phyloP scores from a whole-genome alignment of 1,140 invertebrate species.

The Charaxes varanes region DNA sequence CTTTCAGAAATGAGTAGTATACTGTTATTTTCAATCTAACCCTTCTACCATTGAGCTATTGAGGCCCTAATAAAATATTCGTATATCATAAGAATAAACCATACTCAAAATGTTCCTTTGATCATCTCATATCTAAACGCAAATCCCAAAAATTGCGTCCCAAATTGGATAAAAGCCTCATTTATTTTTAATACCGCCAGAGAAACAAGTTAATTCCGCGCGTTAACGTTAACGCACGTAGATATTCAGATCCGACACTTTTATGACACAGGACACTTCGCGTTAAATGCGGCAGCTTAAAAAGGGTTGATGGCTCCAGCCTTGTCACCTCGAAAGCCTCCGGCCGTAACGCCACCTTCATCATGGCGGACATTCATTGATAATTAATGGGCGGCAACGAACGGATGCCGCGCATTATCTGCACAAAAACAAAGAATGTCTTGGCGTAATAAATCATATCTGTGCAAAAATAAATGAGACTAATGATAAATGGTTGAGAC shows the following conservation, averaged over 20 bases:
- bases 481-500: conserved; percentile 66
- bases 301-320: conserved; percentile 68
- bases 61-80: no score
- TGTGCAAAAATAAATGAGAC: conserved; percentile 72
- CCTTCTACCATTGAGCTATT: no score
- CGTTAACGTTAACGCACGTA: conserved; percentile 51
- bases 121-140: no score
- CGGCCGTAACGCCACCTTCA: conserved; percentile 63
- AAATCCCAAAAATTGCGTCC: no score
- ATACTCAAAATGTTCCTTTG: no score
- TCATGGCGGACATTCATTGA: conserved; percentile 70
- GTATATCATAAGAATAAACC: no score
- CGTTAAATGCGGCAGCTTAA: conserved; percentile 68
- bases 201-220: conserved; percentile 63
- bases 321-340: conserved; percentile 67
- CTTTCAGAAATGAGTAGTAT: no score
- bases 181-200: conserved; percentile 47
- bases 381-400: conserved; percentile 72
- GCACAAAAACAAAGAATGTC: no score
- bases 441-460: conserved; percentile 70
- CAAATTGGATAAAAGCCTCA: conserved; percentile 32
- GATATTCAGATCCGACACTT: conserved; percentile 66
- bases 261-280: conserved; percentile 68
- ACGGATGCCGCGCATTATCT: conserved; percentile 60
- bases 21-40: no score